Percentiles rank a stretch among this genome's conserved stretches.
Evolutionary conservation across 2,888 invertebrate species (phyloP).

Genomic region (Nomada goodeniana): DNA sequence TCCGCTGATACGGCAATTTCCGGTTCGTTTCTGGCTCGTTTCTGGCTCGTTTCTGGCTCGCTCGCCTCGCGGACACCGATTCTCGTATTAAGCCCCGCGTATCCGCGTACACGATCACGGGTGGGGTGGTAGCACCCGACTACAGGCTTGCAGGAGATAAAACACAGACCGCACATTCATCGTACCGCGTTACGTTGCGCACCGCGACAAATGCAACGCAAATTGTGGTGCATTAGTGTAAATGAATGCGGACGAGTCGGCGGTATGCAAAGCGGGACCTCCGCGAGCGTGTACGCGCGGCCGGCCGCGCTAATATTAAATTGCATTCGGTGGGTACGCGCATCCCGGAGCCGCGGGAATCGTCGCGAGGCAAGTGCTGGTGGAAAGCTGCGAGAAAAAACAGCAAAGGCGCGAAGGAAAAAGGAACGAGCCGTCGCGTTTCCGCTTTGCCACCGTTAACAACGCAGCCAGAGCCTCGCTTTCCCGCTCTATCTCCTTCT

Average conservation of each 20-base stretch:
- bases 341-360: background rate
- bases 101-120: background rate
- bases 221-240: conserved; percentile 79
- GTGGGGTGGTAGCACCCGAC: background rate
- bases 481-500: background rate
- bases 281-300: conserved; percentile 10
- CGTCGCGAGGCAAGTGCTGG: background rate
- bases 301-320: conserved; percentile 62
- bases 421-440: conserved; percentile 28
- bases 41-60: conserved; percentile 64
- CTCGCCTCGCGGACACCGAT: conserved; percentile 30
- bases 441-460: conserved; percentile 28
- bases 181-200: conserved; percentile 68
- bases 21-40: conserved; percentile 55
- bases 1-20: conserved; percentile 68
- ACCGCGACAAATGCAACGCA: conserved; percentile 76
- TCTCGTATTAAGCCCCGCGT: conserved; percentile 7
- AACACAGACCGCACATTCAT: conserved; percentile 68
- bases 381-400: conserved; percentile 18
- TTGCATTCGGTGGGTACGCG: conserved; percentile 59
- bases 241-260: conserved; percentile 78
- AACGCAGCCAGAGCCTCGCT: conserved; percentile 3
- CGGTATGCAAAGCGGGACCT: conserved; percentile 68
- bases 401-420: conserved; percentile 9
- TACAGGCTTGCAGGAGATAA: conserved; percentile 48